Evolutionary conservation across 2,888 invertebrate genomes (phyloP).

Genomic region (Sipha maydis): DNA sequence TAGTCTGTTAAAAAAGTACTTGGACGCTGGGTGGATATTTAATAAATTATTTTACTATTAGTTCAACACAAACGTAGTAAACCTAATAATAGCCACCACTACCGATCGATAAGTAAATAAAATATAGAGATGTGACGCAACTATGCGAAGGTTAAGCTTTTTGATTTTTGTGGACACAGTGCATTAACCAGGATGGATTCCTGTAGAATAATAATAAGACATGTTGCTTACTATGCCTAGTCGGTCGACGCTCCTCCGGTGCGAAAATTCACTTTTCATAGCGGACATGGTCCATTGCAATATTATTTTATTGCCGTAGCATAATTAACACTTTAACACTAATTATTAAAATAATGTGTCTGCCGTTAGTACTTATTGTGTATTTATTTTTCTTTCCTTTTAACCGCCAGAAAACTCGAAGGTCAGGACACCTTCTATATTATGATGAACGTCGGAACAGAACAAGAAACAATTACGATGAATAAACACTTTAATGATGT

Average conservation of each 20-base stretch:
- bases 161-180: neutral
- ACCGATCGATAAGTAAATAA: too few relatives aligned
- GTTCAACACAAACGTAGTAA: too few relatives aligned
- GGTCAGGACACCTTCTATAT: conserved; percentile 66
- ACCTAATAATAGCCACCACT: too few relatives aligned
- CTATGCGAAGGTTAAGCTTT: too few relatives aligned
- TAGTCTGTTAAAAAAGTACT: too few relatives aligned
- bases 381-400: neutral
- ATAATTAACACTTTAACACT: neutral
- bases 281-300: neutral
- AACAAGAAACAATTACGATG: conserved; percentile 71
- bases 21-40: too few relatives aligned
- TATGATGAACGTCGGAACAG: conserved; percentile 72
- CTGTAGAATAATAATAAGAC: neutral
- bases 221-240: too few relatives aligned
- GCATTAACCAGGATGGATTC: neutral
- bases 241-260: neutral
- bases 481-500: conserved; percentile 39
- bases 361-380: neutral
- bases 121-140: too few relatives aligned
- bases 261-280: neutral
- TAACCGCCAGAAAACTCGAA: conserved; percentile 59
- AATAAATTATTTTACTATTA: too few relatives aligned
- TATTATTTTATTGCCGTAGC: neutral
- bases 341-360: neutral